These are phyloP conservation scores for Sinopyrophorus schimmeli DNA, from an alignment of 2,888 invertebrate genomes.

Conservation along the genomic window DNA sequence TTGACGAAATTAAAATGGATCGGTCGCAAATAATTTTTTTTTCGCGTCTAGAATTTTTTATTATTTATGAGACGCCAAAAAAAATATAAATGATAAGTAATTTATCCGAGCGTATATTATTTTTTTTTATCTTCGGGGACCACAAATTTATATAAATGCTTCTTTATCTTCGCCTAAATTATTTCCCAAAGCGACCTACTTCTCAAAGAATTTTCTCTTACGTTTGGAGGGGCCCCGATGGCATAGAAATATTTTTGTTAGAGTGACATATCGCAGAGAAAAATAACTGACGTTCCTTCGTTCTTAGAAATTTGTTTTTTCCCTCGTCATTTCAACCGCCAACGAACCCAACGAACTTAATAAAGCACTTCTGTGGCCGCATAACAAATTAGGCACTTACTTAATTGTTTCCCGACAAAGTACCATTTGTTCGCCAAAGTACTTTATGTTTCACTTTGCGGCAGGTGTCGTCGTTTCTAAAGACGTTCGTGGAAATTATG, in stretches of 20 bases:
- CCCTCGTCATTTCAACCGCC: slow-evolving; percentile 1
- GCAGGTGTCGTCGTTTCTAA: slow-evolving; percentile 33
- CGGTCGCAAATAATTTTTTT: no score
- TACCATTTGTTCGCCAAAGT: slow-evolving; percentile 25
- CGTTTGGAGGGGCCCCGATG: neutral
- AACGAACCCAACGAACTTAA: slow-evolving; percentile 23
- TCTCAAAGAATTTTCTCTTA: no score
- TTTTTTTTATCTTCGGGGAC: no score
- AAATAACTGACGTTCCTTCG: neutral
- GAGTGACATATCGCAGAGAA: slow-evolving; percentile 1
- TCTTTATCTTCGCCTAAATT: no score
- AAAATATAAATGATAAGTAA: no score
- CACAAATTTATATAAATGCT: no score
- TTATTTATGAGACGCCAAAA: no score
- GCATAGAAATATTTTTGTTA: slow-evolving; percentile 3
- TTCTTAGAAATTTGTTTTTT: slow-evolving; percentile 1
- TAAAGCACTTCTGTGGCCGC: slow-evolving; percentile 31
- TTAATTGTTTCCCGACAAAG: slow-evolving; percentile 34
- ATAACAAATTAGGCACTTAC: slow-evolving; percentile 35
- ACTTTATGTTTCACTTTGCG: slow-evolving; percentile 26
- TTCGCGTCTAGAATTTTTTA: no score
- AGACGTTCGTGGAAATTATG: slow-evolving; percentile 31
- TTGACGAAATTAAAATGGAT: no score
- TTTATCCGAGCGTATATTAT: no score
- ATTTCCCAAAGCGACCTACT: no score